Evolutionary conservation across 2,888 invertebrate species (phyloP), one percentile per base, ranked within the genome.

Genomic region (Portevinia maculata): DNA sequence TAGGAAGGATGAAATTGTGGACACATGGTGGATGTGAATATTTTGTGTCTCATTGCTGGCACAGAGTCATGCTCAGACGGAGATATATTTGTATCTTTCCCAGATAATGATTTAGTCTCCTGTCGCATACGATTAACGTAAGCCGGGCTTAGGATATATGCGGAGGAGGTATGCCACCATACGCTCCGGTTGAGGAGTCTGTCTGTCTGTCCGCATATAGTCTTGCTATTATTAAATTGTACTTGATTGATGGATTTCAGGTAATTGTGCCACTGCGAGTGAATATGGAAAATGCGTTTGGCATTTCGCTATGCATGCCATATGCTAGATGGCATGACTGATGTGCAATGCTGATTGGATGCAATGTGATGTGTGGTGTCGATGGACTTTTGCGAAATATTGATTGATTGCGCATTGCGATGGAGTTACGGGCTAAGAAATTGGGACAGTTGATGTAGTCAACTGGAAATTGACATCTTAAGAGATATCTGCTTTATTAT

Each of bases 201-300:
- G 69, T 19, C 62, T 55, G 62, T 50, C 67, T 55, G 79, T 24
- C 30, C 62, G 81, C 75, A 70, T 46, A 37, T 46, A 59, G 52
- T 53, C 44, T 70, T 75, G 71, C 37, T 50, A 55, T 71, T 76
- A 83, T 83, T 83, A 76, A 76, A 76, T 76, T 71, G 76, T 70
- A 71, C 53, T 55, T 83, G 83, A 83, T 83, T 76, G 83, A 83
- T 76, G 83, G 83, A 76, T 83, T 65, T 83, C 83, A 60, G 37
- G 83, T 55, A 83, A 83, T 83, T 83, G 83, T 83, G 83, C 83
- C 83, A 76, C 76, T 83, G 83, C 70, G 48, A 76, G 65, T 71
- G 83, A 50, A 76, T 83, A 83, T 83, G 76, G 83, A 83, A 83
- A 83, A 83, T 83, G 76, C 83, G 67, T 76, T 83, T 76, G 76